Evolutionary conservation across 92 coral and sea anemone species (phyloP).

Genomic region (Paragorgia papillata): DNA sequence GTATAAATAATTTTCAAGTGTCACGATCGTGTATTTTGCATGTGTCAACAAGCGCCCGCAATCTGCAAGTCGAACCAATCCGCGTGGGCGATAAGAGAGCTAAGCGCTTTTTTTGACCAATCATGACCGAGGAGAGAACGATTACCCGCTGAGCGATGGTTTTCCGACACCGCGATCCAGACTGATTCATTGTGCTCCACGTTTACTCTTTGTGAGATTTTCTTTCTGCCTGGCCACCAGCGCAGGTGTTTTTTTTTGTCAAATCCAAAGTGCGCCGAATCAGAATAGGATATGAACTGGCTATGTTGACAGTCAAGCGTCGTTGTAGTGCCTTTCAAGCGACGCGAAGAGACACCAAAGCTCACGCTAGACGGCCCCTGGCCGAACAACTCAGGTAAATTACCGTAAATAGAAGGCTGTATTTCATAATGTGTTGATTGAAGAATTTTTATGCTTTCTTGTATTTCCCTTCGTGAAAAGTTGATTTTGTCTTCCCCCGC

Average conservation of each 20-base stretch:
- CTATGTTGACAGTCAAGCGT: constrained; percentile 33
- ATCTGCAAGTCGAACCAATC: background rate
- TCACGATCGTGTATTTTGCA: no score
- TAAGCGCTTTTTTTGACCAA: background rate
- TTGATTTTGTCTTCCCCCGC: no score
- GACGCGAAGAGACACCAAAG: constrained; percentile 17
- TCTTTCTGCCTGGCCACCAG: background rate
- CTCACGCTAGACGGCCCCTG: background rate
- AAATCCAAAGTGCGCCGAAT: constrained; percentile 63
- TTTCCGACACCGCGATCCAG: background rate
- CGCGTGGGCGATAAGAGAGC: background rate
- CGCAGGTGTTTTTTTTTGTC: constrained; percentile 39
- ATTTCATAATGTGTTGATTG: no score
- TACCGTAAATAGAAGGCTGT: no score
- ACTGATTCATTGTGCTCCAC: background rate
- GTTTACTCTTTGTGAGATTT: background rate
- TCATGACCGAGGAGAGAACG: background rate
- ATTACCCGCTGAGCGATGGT: background rate
- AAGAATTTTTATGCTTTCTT: constrained; percentile 1
- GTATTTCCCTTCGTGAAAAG: constrained; percentile 2
- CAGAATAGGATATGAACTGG: constrained; percentile 95
- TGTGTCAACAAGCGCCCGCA: no score
- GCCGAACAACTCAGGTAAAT: background rate
- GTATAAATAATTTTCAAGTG: no score
- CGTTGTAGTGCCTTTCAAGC: constrained; percentile 39